Base-by-base conservation (phyloP, 2,888 invertebrate genomes). In the Harpalus rubripes region DNA sequence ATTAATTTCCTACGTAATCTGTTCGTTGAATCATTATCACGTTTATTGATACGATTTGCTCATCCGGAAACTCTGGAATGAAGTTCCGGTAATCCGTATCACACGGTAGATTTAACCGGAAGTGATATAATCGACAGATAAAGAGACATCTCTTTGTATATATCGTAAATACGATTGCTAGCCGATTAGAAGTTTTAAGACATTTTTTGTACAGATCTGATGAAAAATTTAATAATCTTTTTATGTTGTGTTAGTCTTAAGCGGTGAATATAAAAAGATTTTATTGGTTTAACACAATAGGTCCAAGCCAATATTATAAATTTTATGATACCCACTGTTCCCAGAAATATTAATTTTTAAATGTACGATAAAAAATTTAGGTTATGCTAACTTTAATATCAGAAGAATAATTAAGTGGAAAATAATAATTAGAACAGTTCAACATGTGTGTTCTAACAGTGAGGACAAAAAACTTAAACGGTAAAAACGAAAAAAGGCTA, bases 401-500 rank as follows among this genome's bases (percentile, higher is more conserved):
- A 68, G 39, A 12, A 32, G 32, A 32, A 22, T 22, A 22, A 22
- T 22, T 44, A 44, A 10, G 10, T 10, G 8, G 2, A 52, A 12
- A 52, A 52, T 12, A 52, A 52, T 52, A 52, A 52, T 52, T 52
- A 12, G 44, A 74, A 18, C 72, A 74, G n/a, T 44, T 68, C 72
- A 16, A 41, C 72, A 74, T 74, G 72, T 68, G 68, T 68, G 68
- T 22, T 41, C 41, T 15, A 68, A 15, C 39, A 44, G 3, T 22
- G 22, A n/a, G 22, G 3, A 22, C 44, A 74, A 74, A 72, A 74
- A 74, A 68, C 39, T 68, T 32, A 32, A 68, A 74, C 72, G 72
- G 72, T 74, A 44, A 74, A 74, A 74, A 68, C 39, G 7, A n/a
- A 41, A 68, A 41, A 68, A 68, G 15, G 68, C 72, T 74, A 74